Conservation (phyloP, 1,140 invertebrate genomes). For the Theocolax elegans region DNA sequence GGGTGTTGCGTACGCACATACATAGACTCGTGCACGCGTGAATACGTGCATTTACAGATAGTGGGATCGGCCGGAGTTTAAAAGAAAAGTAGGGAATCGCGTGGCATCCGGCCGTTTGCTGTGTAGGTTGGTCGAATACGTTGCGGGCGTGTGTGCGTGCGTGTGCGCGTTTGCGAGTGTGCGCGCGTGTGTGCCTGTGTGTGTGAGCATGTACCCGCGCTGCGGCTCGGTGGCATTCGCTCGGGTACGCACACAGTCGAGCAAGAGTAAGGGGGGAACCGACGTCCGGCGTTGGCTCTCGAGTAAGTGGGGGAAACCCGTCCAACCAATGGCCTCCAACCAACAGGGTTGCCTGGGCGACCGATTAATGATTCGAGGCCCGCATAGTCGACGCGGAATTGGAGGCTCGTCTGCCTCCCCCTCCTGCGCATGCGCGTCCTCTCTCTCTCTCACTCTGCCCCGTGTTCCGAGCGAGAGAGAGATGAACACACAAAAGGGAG, state of each 20-base stretch:
- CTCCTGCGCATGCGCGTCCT: constrained; percentile 6
- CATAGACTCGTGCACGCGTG: too few relatives aligned
- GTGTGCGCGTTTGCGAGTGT: too few relatives aligned
- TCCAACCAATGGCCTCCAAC: constrained; percentile 61
- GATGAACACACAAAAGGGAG: neutral
- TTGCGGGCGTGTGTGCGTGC: too few relatives aligned
- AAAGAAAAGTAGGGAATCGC: too few relatives aligned
- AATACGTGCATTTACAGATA: too few relatives aligned
- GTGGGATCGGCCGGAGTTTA: too few relatives aligned
- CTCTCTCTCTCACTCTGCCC: too few relatives aligned
- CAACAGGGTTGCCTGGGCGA: constrained; percentile 63
- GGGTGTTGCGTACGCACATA: too few relatives aligned
- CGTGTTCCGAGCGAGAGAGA: neutral
- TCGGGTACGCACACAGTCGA: neutral
- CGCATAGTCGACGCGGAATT: constrained; percentile 32
- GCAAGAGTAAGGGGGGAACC: neutral
- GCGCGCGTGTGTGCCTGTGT: too few relatives aligned
- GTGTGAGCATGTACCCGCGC: neutral
- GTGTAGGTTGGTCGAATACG: too few relatives aligned
- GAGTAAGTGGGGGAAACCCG: constrained; percentile 43
- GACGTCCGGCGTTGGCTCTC: too few relatives aligned
- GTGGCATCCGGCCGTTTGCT: too few relatives aligned
- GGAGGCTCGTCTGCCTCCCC: constrained; percentile 2
- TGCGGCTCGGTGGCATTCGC: neutral
- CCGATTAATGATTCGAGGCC: constrained; percentile 67